Base-by-base conservation (phyloP, 1,140 invertebrate species). In the Caenorhabditis briggsae region DNA sequence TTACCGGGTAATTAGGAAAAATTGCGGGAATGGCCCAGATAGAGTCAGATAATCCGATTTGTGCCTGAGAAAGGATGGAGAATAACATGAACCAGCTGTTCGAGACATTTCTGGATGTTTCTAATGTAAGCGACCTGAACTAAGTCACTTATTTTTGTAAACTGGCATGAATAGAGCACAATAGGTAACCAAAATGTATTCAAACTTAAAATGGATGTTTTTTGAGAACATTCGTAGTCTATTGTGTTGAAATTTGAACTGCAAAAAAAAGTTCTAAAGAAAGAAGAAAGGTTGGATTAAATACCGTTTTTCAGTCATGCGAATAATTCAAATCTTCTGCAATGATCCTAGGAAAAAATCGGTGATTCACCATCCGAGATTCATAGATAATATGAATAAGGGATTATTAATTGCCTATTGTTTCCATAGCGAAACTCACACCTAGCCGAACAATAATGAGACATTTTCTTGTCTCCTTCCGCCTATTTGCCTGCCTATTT, bases 1-100 rank as follows among this genome's bases (percentile, higher is more conserved):
- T 48, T 78, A 78, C 70, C 46, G 46, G 70, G 70, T 78, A 78
- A 78, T 78, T 78, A 78, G 46, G 23, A 78, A 78, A 78, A 50
- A 33, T 33, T 1, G 33, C 50, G n/a, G 46, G 46, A 78, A 50
- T 18, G 70, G 70, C 70, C 33, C n/a, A 78, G 46, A 48, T 61
- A 61, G 16, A 20, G 70, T 43, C 12, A 58, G 56, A 59, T 65
- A 78, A 78, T 78, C 70, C 46, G 70, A 78, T 78, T 78, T 78
- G 70, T 12, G 46, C 20, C 20, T 14, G 14, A 48, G 5, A 6
- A 16, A 18, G 64, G 16, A n/a, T 3, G 6, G 70, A 23, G 50
- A 20, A 50, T 50, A 50, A 9, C 16, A 43, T 43, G 18, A 70
- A 70, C 33, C 43, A 70, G 64, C 41, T 61, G 59, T 23, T 61